These are phyloP conservation scores for Cettia cetti DNA, from an alignment of 2,113 vertebrate genomes.

Conservation along the genomic window DNA sequence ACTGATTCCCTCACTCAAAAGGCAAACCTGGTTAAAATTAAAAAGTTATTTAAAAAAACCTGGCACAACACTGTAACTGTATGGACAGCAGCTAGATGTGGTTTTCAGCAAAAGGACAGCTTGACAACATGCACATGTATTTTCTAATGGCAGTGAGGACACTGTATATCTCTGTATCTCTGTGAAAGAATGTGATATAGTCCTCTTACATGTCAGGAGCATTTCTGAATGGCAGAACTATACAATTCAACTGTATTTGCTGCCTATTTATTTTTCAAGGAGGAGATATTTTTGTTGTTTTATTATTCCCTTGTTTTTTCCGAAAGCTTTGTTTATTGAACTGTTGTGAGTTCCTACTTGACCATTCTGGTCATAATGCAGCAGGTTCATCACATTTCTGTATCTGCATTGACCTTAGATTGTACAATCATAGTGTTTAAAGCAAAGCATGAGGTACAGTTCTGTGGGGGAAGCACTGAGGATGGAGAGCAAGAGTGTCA, in stretches of 20 bases:
- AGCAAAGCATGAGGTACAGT: background rate
- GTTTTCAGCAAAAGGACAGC: background rate
- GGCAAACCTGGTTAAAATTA: background rate
- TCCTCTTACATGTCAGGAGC: background rate
- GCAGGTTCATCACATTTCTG: background rate
- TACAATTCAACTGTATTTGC: background rate
- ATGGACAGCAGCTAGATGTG: background rate
- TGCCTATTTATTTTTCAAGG: background rate
- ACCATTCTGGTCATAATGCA: background rate
- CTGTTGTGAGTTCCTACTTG: background rate
- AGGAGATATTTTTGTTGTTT: background rate
- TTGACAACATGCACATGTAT: fast-evolving
- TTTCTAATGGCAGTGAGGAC: background rate
- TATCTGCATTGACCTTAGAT: background rate
- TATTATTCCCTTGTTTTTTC: background rate
- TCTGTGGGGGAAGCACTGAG: background rate
- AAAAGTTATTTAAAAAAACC: background rate
- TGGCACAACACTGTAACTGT: background rate
- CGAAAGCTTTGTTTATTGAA: background rate
- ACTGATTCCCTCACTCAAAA: background rate
- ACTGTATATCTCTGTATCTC: background rate
- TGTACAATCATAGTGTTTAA: background rate
- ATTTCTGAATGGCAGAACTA: background rate
- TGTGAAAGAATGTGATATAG: background rate
- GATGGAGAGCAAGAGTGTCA: background rate